phyloP scores from a whole-genome alignment of 1,140 invertebrate species.

The Trachymyrmex septentrionalis region DNA sequence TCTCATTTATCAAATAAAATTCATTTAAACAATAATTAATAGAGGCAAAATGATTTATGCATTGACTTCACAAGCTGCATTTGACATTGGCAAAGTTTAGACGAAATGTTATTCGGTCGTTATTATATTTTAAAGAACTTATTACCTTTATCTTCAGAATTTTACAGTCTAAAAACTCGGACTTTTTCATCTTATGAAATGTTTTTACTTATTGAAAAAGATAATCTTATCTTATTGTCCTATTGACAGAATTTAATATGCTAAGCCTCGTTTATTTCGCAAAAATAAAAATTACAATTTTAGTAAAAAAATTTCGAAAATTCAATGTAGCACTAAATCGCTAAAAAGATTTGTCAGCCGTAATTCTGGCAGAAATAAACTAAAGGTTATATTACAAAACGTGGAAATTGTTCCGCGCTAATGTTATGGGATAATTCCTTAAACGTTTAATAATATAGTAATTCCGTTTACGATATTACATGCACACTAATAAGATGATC shows the following conservation, averaged over 20 bases:
- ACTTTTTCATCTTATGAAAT: too few species aligned
- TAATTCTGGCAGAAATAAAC: not conserved
- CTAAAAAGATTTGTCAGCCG: not conserved
- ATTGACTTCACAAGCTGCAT: not conserved
- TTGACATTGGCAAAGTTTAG: not conserved
- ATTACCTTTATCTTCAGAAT: not conserved
- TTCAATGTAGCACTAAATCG: not conserved
- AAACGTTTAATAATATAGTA: conserved; percentile 46
- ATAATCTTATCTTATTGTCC: not conserved
- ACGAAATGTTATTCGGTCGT: not conserved
- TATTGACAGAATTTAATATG: not conserved
- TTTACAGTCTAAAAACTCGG: not conserved
- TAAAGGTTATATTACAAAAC: not conserved
- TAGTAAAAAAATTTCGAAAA: not conserved
- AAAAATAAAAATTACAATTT: not conserved
- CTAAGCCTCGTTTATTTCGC: not conserved
- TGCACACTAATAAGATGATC: conserved; percentile 32
- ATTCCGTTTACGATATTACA: conserved; percentile 5
- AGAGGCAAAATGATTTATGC: not conserved
- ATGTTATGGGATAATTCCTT: conserved; percentile 16
- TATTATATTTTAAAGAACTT: not conserved
- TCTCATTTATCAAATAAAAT: not conserved
- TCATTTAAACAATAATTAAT: not conserved
- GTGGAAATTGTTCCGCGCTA: conserved; percentile 24
- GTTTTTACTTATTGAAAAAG: not conserved